Percentiles rank a stretch among this genome's conserved stretches.
Conservation (phyloP, 2,888 invertebrate species). For the Ophion costatus region DNA sequence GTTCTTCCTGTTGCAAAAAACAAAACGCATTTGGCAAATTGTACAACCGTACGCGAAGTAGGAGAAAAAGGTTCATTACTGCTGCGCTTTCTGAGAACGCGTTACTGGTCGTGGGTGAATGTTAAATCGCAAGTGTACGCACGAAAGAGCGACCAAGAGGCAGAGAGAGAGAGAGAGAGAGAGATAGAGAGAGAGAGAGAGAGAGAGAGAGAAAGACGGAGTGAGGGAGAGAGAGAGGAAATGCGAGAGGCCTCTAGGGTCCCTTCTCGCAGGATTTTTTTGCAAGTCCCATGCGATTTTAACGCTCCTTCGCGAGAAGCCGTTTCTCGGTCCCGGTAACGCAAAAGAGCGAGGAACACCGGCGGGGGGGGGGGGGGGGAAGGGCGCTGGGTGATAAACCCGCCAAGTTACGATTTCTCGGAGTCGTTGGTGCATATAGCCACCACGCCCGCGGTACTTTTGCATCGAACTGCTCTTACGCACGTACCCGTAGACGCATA, state of each 20-base stretch:
- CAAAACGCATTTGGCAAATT: constrained; percentile 2
- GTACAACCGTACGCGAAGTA: not conserved
- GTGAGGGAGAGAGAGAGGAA: constrained; percentile 54
- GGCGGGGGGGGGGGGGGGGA: constrained; percentile 59
- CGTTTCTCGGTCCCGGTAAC: constrained; percentile 78
- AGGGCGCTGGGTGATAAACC: constrained; percentile 81
- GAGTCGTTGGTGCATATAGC: constrained; percentile 72
- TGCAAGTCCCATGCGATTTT: constrained; percentile 80
- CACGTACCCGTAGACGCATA: constrained; percentile 16
- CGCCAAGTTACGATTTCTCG: constrained; percentile 83
- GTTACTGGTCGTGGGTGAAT: constrained; percentile 29
- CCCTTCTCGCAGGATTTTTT: constrained; percentile 65
- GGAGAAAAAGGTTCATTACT: constrained; percentile 35
- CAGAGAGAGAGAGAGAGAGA: constrained; percentile 38
- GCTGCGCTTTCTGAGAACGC: constrained; percentile 42
- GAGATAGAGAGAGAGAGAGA: too few species aligned
- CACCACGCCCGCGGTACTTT: constrained; percentile 61
- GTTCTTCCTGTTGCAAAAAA: not conserved
- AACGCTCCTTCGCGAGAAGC: constrained; percentile 81
- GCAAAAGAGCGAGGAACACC: constrained; percentile 73
- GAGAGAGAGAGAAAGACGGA: constrained; percentile 4
- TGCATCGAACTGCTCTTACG: constrained; percentile 39
- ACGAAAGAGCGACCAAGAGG: constrained; percentile 47
- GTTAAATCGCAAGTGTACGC: constrained; percentile 50
- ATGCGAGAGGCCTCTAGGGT: constrained; percentile 46